A percentile compares a stretch with the other conserved stretches of the same genome.
Conservation (phyloP, 2,113 vertebrate genomes). For the Trematomus loennbergii region DNA sequence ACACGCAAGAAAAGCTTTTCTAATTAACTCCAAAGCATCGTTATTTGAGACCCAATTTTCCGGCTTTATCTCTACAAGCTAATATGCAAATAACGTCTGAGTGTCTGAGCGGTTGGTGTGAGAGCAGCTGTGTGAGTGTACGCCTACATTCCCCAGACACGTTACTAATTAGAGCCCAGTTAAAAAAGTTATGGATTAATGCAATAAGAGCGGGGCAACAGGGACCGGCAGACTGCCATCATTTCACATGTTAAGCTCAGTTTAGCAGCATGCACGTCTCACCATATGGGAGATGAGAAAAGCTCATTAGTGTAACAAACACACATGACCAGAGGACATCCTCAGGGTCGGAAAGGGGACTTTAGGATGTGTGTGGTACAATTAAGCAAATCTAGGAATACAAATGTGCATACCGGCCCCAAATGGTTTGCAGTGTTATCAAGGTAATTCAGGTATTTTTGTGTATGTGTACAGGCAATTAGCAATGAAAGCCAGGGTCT, state of each 20-base stretch:
- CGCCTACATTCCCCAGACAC: constrained; percentile 51
- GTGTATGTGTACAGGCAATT: background rate
- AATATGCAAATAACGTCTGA: constrained; percentile 60
- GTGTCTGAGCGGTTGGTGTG: constrained; percentile 47
- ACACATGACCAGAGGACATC: constrained; percentile 49
- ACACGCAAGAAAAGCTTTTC: constrained; percentile 63
- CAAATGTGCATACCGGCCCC: background rate
- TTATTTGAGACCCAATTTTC: constrained; percentile 62
- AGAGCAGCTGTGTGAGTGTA: constrained; percentile 45
- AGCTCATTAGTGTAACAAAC: constrained; percentile 62
- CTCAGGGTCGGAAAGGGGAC: constrained; percentile 4
- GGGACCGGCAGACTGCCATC: constrained; percentile 39
- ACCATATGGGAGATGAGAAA: constrained; percentile 47
- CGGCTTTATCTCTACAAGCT: constrained; percentile 58
- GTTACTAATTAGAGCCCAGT: constrained; percentile 63
- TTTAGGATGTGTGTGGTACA: background rate
- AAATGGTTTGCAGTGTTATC: background rate
- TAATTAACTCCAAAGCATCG: constrained; percentile 63
- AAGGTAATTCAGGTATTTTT: background rate
- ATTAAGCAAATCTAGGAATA: background rate
- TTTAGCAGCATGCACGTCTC: constrained; percentile 14
- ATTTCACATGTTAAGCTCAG: constrained; percentile 51
- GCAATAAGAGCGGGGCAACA: constrained; percentile 32
- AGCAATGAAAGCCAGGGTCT: too few species aligned
- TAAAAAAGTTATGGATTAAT: constrained; percentile 59